These are phyloP conservation scores for Stictocephala bisonia DNA, from an alignment of 2,888 invertebrate genomes.

Conservation along the genomic window DNA sequence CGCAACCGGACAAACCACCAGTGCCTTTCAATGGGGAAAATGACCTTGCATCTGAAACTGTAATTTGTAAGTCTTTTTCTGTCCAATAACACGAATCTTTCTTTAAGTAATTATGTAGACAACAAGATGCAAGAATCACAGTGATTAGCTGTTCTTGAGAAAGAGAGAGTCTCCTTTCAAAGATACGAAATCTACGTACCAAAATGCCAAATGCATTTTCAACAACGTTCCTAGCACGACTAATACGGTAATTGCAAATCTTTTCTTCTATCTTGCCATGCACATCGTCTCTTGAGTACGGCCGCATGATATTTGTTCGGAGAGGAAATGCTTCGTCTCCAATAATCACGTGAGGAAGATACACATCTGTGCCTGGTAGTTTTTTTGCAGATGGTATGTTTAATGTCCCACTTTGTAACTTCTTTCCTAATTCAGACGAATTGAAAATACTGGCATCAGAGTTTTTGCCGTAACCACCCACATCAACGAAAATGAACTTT, in stretches of 20 bases:
- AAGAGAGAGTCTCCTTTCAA: too few relatives aligned
- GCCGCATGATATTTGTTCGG: conserved; percentile 49
- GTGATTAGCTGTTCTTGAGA: background rate
- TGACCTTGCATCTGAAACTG: conserved; percentile 14
- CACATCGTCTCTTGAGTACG: conserved; percentile 44
- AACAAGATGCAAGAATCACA: background rate
- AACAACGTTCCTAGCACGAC: conserved; percentile 26
- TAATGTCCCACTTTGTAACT: conserved; percentile 25
- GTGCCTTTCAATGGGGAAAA: too few relatives aligned
- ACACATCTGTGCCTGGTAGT: conserved; percentile 51
- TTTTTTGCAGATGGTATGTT: conserved; percentile 54
- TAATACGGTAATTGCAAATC: conserved; percentile 43
- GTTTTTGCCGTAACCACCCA: conserved; percentile 43
- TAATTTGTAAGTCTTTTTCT: conserved; percentile 8
- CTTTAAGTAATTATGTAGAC: conserved; percentile 14
- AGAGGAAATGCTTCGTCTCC: conserved; percentile 51
- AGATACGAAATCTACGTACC: conserved; percentile 15
- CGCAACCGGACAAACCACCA: too few relatives aligned
- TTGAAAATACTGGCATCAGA: conserved; percentile 40
- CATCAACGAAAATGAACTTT: conserved; percentile 45
- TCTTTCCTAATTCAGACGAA: conserved; percentile 32
- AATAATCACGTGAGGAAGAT: conserved; percentile 47
- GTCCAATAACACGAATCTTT: conserved; percentile 6
- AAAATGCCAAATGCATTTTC: conserved; percentile 45
- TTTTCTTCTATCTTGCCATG: conserved; percentile 31